phyloP scores from a whole-genome alignment of 2,888 invertebrate genomes.

The Metopia argyrocephala region DNA sequence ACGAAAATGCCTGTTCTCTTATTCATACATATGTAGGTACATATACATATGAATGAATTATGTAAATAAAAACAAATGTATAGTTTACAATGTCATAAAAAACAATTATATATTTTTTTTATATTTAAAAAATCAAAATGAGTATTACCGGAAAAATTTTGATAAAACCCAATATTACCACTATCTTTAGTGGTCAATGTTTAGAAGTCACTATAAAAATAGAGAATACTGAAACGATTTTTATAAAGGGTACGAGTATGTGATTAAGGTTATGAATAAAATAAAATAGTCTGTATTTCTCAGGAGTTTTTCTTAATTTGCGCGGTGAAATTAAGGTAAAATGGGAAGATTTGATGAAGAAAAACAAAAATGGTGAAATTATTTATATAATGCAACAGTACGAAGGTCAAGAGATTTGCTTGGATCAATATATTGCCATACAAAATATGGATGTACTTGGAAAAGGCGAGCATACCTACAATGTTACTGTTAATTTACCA shows the following conservation, averaged over 20 bases:
- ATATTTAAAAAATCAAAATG: conserved; percentile 12
- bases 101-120: neutral
- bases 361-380: conserved; percentile 14
- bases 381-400: conserved; percentile 37
- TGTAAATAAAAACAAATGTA: too few species aligned
- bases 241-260: conserved; percentile 35
- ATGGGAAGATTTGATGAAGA: conserved; percentile 38
- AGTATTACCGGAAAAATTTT: conserved; percentile 35
- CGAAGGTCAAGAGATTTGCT: conserved; percentile 18
- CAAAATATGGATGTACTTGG: conserved; percentile 1
- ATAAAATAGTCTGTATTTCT: neutral
- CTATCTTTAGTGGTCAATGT: conserved; percentile 15
- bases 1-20: too few species aligned
- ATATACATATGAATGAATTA: too few species aligned
- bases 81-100: neutral
- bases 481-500: conserved; percentile 11
- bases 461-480: conserved; percentile 6
- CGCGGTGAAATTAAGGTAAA: conserved; percentile 7
- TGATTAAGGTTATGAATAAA: too few species aligned
- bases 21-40: too few species aligned
- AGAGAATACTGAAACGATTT: conserved; percentile 2
- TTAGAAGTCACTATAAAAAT: conserved; percentile 22
- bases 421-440: conserved; percentile 9
- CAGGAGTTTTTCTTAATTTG: conserved; percentile 32
- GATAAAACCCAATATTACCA: neutral